Evolutionary conservation across 2,113 vertebrate species (phyloP), one percentile per base, ranked within the genome.

Genomic region (Gadus chalcogrammus): DNA sequence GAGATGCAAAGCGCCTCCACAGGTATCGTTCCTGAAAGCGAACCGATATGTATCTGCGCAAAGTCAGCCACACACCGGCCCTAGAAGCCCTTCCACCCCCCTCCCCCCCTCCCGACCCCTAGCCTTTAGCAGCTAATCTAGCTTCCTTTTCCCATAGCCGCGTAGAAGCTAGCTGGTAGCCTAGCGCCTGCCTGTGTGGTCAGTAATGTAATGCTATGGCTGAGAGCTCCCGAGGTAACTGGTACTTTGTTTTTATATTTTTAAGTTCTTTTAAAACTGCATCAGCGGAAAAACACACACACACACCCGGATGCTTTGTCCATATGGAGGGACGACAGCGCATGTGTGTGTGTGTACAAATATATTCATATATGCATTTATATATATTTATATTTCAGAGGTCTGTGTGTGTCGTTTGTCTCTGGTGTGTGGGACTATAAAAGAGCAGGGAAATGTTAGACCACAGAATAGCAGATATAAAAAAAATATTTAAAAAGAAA

Each of bases 161-260:
- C 4, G 24, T 20, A 22, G 22, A 66, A 18, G 18, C 42, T 48
- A 48, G 42, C 42, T 9, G 42, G 8, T 48, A 48, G 42, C 12
- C 60, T 27, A 31, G 69, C 78, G 67, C 61, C 79, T 75, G 78
- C 76, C 77, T 75, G 82, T 79, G 65, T 69, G 70, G 74, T 69
- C 77, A 58, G 55, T 81, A 77, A 82, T 77, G 79, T 86, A 48
- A 72, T 79, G 79, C 80, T 85, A 89, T 90, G 89, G 87, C 88
- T 89, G 87, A 85, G 73, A 82, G 84, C 84, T 88, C 78, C 85
- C 74, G 89, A 89, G 89, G 89, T 90, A 90, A 88, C 80, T 85
- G 84, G 83, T 83, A 77, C 64, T 60, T 73, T 75, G 2, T 55
- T 55, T 58, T 58, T 58, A n/a, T 58, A 5, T 71, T 77, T 72